Evolutionary conservation across 2,888 invertebrate genomes (phyloP), one percentile per base, ranked within the genome.

Genomic region (Actias luna): DNA sequence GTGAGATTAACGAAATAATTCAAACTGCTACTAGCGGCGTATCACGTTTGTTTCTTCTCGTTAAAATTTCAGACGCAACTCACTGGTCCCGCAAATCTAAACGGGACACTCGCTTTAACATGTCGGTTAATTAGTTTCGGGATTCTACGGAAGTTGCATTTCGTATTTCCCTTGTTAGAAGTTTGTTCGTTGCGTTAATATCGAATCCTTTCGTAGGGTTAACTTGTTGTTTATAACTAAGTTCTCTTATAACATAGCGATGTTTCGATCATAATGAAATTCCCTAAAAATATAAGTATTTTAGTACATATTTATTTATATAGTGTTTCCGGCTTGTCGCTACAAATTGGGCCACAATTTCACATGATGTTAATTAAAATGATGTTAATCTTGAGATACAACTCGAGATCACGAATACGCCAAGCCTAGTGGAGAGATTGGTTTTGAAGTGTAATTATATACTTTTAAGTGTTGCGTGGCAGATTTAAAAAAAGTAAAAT

Each of bases 1-100:
- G 29, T 29, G 55, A 55, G n/a, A 73, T 69, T 75, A 64, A 62
- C 63, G 61, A 65, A 69, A 72, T 71, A 69, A 70, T 67, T 67
- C 59, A 68, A 72, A 75, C 72, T 69, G 71, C 70, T 69, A 66
- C 61, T 62, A 67, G 46, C 63, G 50, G 46, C 63, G 50, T 59
- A 50, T 46, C 58, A 58, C 27, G 29, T 55, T 27, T 29, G 27
- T 55, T 29, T 27, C 29, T 55, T 55, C 55, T 29, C 55, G 55
- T 55, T 55, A 55, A 55, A 27, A 55, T 55, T 29, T 29, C 55
- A 29, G 14, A 27, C 46, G n/a, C 16, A 55, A 39, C n/a, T n/a
- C 27, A 55, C 55, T 55, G 29, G n/a, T 55, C 29, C 29, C 55
- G 29, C 55, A 55, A 55, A 55, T 55, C 29, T 55, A 55, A 50